A percentile compares a stretch with the other conserved stretches of the same genome.
Conservation (phyloP, 2,888 invertebrate species). For the Apomyelois bistriatella region DNA sequence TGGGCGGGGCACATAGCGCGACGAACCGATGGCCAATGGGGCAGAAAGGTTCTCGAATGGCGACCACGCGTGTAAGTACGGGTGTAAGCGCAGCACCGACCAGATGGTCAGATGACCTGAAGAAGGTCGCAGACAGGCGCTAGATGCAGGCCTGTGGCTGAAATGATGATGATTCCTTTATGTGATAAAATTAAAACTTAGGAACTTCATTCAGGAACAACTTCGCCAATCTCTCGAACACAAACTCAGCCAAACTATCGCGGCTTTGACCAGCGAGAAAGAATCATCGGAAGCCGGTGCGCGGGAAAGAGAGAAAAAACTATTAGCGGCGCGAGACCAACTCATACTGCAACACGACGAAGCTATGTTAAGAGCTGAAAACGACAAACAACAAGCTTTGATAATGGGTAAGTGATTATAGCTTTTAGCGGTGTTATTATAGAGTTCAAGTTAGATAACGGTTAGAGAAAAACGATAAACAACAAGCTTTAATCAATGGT, state of each 20-base stretch:
- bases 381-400: slow-evolving; percentile 95
- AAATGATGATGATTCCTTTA: too few relatives aligned
- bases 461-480: too few relatives aligned
- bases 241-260: slow-evolving; percentile 87
- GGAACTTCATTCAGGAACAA: slow-evolving; percentile 76
- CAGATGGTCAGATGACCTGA: too few relatives aligned
- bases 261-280: slow-evolving; percentile 87
- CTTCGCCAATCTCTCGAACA: slow-evolving; percentile 87
- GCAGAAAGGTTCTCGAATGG: too few relatives aligned
- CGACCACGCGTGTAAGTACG: too few relatives aligned
- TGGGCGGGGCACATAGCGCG: too few relatives aligned
- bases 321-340: slow-evolving; percentile 89
- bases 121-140: too few relatives aligned
- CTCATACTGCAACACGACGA: slow-evolving; percentile 96
- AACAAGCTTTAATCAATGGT: too few relatives aligned
- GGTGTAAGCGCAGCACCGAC: too few relatives aligned
- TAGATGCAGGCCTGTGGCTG: too few relatives aligned
- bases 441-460: neutral
- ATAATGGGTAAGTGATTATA: slow-evolving; percentile 81
- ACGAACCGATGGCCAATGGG: too few relatives aligned
- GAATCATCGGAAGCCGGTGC: slow-evolving; percentile 87
- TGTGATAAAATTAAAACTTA: neutral
- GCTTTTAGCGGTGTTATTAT: neutral
- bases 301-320: slow-evolving; percentile 87
- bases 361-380: slow-evolving; percentile 92